phyloP scores from a whole-genome alignment of 2,888 invertebrate species.

The Nemotelus pantherinus region DNA sequence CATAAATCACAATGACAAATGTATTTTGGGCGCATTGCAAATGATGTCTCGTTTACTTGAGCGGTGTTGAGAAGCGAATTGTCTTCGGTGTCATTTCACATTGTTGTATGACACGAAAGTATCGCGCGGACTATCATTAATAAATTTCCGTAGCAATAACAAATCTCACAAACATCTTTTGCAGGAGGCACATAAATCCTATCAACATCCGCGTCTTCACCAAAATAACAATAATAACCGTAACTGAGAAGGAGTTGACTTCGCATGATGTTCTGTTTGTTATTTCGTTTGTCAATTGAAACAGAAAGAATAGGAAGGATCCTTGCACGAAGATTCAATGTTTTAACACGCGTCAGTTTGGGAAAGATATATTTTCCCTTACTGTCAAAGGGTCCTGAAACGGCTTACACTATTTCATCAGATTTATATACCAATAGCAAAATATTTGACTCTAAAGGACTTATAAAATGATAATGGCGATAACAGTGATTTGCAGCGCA shows the following conservation, averaged over 20 bases:
- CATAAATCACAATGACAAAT: conserved; percentile 43
- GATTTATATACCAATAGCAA: too few species aligned
- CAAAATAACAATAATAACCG: conserved; percentile 43
- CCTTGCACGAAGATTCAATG: conserved; percentile 2
- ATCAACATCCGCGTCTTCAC: conserved; percentile 29
- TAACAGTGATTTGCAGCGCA: too few species aligned
- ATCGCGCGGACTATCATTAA: conserved; percentile 41
- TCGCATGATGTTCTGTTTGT: conserved; percentile 24
- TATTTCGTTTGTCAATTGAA: conserved; percentile 8
- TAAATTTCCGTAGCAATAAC: conserved; percentile 43
- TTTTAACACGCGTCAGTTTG: conserved; percentile 32
- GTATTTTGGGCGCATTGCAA: conserved; percentile 34
- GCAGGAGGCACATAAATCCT: conserved; percentile 39
- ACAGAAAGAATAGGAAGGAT: not conserved
- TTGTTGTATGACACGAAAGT: conserved; percentile 44
- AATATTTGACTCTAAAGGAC: too few species aligned
- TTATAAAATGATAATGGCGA: too few species aligned
- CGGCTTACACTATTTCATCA: too few species aligned
- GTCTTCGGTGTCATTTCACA: conserved; percentile 37
- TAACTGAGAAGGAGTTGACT: conserved; percentile 45
- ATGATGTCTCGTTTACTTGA: conserved; percentile 28
- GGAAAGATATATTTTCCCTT: not conserved
- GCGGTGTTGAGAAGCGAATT: conserved; percentile 26
- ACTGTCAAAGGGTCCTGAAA: too few species aligned
- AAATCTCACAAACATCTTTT: conserved; percentile 35